Base-by-base conservation (phyloP, 2,888 invertebrate species). In the Aspidapion aeneum region DNA sequence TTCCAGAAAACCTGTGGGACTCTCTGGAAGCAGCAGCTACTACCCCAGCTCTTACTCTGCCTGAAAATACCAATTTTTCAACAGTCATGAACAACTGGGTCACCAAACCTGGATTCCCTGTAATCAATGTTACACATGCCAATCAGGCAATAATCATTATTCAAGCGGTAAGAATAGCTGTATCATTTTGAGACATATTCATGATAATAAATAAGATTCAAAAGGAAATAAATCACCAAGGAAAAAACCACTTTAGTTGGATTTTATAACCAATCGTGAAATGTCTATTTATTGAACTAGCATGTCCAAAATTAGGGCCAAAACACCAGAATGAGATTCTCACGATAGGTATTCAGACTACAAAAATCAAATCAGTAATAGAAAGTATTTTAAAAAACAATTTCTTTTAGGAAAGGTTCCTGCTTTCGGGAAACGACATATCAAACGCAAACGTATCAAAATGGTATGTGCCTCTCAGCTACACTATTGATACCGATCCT, bases 401-500 rank as follows among this genome's bases (percentile, higher is more conserved):
- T n/a, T n/a, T n/a, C 20, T 67, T 69, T 51, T 58, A 71, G 70
- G 64, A 66, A 57, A 54, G 69, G 52, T 71, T 68, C 51, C 65
- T 69, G 35, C 48, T 64, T 7, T 60, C 65, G 54, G 65, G 55
- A 2, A 55, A 61, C 7, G 58, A 64, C 35, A n/a, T n/a, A n/a
- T n/a, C n/a, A n/a, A n/a, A n/a, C n/a, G n/a, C n/a, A n/a, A 21
- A 57, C 63, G 54, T 19, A 5, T 21, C 58, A 0, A 80, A 78
- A 35, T 86, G 85, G 85, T 82, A 83, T 69, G 79, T 86, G 0
- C 85, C 86, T 0, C 71, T 86, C 54, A 85, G 84, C 72, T 85
- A 76, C 81, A 3, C 82, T 78, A 1, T 75, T 75, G 1, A 66
- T 2, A 17, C 17, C 1, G 72, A 62, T 18, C 72, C 71, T 0